Percentiles rank a stretch among this genome's conserved stretches.
Evolutionary conservation across 2,113 vertebrate species (phyloP).

Genomic region (Sakesphorus luctuosus): DNA sequence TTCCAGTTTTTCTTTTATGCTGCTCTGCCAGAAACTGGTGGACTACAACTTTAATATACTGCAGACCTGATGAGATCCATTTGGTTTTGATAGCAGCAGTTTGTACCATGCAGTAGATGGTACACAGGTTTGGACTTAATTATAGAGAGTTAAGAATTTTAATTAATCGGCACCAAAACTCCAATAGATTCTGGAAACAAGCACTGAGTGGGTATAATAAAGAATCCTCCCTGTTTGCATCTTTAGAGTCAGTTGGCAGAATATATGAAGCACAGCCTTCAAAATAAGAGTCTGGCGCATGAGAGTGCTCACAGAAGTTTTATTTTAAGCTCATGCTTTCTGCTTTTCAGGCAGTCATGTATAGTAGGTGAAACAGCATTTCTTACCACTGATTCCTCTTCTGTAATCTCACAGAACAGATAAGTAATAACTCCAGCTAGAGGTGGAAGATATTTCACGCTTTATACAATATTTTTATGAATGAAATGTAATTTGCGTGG

Average conservation of each 20-base stretch:
- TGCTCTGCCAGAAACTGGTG: constrained; percentile 61
- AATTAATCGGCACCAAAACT: constrained; percentile 19
- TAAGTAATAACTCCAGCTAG: not conserved
- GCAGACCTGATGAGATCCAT: constrained; percentile 64
- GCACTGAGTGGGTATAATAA: constrained; percentile 31
- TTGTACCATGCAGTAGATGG: constrained; percentile 22
- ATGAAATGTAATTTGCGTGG: not conserved
- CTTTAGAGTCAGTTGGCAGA: constrained; percentile 34
- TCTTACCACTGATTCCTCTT: not conserved
- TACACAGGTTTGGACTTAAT: constrained; percentile 31
- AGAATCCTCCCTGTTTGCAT: constrained; percentile 33
- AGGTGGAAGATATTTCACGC: not conserved
- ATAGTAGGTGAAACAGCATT: not conserved
- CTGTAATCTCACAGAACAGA: not conserved
- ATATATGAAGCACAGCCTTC: not conserved
- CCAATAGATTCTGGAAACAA: constrained; percentile 16
- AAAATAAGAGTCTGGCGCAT: constrained; percentile 49
- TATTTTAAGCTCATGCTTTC: not conserved
- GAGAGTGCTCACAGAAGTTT: not conserved
- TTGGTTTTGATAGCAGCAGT: constrained; percentile 42
- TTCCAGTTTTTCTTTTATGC: constrained; percentile 61
- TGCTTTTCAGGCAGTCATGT: not conserved
- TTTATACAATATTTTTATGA: not conserved
- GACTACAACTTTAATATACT: constrained; percentile 57
- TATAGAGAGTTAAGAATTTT: constrained; percentile 26